Percentiles rank a stretch among this genome's conserved stretches.
Evolutionary conservation across 2,797 vertebrate genomes (phyloP).

Genomic region (Esox lucius): DNA sequence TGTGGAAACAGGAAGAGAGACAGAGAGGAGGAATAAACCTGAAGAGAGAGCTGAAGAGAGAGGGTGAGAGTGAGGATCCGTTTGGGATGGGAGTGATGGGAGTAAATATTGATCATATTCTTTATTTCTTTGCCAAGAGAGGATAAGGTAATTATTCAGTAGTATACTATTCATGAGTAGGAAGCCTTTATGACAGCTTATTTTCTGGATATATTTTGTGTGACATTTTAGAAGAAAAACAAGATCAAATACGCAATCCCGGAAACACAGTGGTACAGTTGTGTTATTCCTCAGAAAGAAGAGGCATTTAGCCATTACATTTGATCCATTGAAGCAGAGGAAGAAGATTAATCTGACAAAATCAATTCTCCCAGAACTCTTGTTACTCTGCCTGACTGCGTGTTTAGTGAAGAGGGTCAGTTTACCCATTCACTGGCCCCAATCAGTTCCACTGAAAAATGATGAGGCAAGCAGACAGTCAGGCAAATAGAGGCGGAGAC

Average conservation of each 20-base stretch:
- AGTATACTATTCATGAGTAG: background rate
- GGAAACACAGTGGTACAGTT: background rate
- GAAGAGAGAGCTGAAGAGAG: background rate
- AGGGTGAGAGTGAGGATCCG: background rate
- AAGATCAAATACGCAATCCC: background rate
- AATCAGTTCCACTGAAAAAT: too few species aligned
- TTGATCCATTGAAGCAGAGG: conserved; percentile 15
- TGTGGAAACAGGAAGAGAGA: background rate
- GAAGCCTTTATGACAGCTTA: background rate
- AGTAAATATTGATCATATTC: background rate
- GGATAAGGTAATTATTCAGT: background rate
- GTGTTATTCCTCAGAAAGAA: background rate
- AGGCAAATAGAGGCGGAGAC: too few species aligned
- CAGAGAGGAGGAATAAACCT: background rate
- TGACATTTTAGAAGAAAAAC: background rate
- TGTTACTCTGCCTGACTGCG: too few species aligned
- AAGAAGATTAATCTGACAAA: conserved; percentile 6
- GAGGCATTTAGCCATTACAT: background rate
- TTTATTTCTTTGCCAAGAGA: background rate
- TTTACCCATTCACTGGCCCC: too few species aligned
- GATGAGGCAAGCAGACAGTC: too few species aligned
- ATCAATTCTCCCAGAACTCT: background rate
- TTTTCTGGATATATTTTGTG: background rate
- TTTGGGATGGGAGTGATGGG: background rate
- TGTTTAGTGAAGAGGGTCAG: too few species aligned